These are phyloP conservation scores for Steromphala cineraria DNA, from an alignment of 2,888 invertebrate genomes.

Conservation along the genomic window DNA sequence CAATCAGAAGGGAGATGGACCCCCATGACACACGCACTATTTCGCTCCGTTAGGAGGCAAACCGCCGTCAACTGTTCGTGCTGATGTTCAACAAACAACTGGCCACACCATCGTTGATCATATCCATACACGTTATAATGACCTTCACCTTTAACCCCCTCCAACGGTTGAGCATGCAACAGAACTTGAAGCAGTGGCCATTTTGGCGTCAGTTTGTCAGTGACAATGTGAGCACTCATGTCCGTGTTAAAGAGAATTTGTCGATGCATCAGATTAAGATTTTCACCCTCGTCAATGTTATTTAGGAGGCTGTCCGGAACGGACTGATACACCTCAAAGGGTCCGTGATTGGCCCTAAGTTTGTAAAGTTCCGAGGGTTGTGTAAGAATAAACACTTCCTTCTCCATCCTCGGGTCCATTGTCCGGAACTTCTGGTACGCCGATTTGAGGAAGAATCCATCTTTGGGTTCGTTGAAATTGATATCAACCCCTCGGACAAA, in stretches of 20 bases:
- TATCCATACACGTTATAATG: constrained; percentile 35
- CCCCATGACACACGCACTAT: constrained; percentile 93
- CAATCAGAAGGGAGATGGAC: constrained; percentile 91
- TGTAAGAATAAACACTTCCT: constrained; percentile 92
- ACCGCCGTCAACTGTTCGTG: constrained; percentile 85
- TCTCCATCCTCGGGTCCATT: constrained; percentile 77
- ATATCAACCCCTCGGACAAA: constrained; percentile 60
- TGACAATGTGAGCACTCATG: constrained; percentile 95
- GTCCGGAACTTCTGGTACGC: constrained; percentile 75
- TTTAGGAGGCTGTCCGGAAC: constrained; percentile 82
- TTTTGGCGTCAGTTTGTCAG: constrained; percentile 88
- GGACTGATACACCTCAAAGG: constrained; percentile 95
- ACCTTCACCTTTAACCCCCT: constrained; percentile 31
- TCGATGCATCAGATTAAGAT: constrained; percentile 43
- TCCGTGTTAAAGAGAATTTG: constrained; percentile 79
- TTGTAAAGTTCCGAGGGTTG: constrained; percentile 93
- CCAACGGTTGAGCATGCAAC: constrained; percentile 86
- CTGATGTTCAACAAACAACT: constrained; percentile 71
- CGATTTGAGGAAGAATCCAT: constrained; percentile 73
- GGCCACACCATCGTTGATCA: constrained; percentile 65
- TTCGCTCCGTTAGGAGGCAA: constrained; percentile 91
- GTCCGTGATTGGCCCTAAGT: constrained; percentile 93
- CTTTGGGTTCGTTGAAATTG: constrained; percentile 64
- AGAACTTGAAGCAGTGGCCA: constrained; percentile 93
- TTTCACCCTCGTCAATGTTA: not conserved